phyloP scores from a whole-genome alignment of 2,888 invertebrate genomes.

The Drosophila suboccidentalis region DNA sequence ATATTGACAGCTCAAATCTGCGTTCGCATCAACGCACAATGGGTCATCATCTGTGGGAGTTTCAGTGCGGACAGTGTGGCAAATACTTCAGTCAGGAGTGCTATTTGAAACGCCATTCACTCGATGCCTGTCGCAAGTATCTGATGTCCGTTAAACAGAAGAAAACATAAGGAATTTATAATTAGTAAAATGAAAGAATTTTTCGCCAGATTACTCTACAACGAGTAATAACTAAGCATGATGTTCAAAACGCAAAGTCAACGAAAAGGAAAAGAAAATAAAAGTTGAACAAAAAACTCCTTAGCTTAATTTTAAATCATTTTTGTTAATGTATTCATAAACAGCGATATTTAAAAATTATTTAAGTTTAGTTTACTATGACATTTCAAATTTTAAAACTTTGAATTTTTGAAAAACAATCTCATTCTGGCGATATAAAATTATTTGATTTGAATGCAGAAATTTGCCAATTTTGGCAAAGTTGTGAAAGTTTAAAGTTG shows the following conservation, averaged over 20 bases:
- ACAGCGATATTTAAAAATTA: not conserved
- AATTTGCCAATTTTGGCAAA: no score
- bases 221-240: no score
- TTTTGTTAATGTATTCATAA: not conserved
- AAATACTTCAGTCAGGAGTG: conserved; percentile 90
- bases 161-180: conserved; percentile 3
- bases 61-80: conserved; percentile 89
- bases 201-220: no score
- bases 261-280: no score
- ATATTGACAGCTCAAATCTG: conserved; percentile 88
- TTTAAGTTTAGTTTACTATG: no score
- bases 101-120: conserved; percentile 89
- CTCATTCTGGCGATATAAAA: no score
- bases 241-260: no score
- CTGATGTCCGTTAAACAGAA: conserved; percentile 18
- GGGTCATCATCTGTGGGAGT: conserved; percentile 90
- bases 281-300: not conserved
- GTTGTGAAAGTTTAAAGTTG: no score
- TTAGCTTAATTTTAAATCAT: not conserved
- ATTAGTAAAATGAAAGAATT: no score
- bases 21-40: conserved; percentile 91
- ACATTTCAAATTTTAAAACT: no score
- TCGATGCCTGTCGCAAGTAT: conserved; percentile 89
- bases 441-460: no score
- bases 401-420: no score